A percentile compares a stretch with the other conserved stretches of the same genome.
Evolutionary conservation across 2,888 invertebrate species (phyloP).

Genomic region (Drosophila kuntzei): DNA sequence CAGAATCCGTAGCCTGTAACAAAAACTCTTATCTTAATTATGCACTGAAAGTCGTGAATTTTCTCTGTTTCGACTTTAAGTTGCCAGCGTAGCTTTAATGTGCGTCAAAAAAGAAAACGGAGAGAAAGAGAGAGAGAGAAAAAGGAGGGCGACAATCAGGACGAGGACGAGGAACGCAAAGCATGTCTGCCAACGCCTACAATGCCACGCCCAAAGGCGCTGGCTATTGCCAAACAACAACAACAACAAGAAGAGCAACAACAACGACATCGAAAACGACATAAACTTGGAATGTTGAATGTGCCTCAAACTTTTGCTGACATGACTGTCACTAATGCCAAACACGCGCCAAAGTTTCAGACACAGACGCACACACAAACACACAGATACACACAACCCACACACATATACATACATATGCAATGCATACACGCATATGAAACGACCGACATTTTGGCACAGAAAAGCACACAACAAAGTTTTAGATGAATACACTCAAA

Average conservation of each 20-base stretch:
- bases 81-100: constrained; percentile 51
- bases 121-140: neutral
- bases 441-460: constrained; percentile 68
- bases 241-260: constrained; percentile 4
- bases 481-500: constrained; percentile 49
- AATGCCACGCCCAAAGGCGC: constrained; percentile 46
- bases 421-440: constrained; percentile 29
- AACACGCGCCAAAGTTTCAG: constrained; percentile 81
- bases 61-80: constrained; percentile 50
- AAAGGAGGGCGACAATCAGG: constrained; percentile 4
- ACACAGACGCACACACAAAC: constrained; percentile 61
- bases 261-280: constrained; percentile 50
- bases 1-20: neutral
- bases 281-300: constrained; percentile 80
- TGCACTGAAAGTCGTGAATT: constrained; percentile 47
- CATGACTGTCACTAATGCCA: constrained; percentile 82
- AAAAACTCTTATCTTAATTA: constrained; percentile 57
- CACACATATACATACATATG: constrained; percentile 7
- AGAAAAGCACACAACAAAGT: constrained; percentile 68
- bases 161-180: constrained; percentile 42
- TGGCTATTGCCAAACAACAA: constrained; percentile 18
- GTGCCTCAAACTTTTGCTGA: constrained; percentile 82
- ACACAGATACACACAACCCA: constrained; percentile 7
- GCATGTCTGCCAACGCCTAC: constrained; percentile 67
- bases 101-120: constrained; percentile 17